phyloP scores from a whole-genome alignment of 2,888 invertebrate species.

The Marronus borbonicus region DNA sequence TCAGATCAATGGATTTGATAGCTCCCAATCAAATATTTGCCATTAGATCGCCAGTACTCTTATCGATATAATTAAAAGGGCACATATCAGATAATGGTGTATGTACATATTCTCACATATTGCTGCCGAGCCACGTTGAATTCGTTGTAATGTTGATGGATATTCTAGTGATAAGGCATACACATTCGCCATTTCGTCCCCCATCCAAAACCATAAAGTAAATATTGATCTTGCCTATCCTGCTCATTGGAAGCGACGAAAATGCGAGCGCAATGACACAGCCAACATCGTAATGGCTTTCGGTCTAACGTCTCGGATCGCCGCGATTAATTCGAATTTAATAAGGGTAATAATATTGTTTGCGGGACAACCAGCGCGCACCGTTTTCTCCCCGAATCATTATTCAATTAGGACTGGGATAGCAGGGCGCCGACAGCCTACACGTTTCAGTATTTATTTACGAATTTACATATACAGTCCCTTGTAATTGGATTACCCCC shows the following conservation, averaged over 20 bases:
- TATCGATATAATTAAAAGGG: too few relatives aligned
- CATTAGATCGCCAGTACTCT: too few relatives aligned
- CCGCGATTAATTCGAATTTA: constrained; percentile 41
- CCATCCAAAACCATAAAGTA: background rate
- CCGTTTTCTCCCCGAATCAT: constrained; percentile 10
- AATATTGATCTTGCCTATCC: background rate
- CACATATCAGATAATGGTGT: too few relatives aligned
- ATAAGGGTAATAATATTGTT: constrained; percentile 45
- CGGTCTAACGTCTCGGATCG: constrained; percentile 23
- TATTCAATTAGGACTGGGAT: constrained; percentile 24
- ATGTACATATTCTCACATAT: too few relatives aligned
- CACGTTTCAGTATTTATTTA: constrained; percentile 30
- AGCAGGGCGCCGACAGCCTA: background rate
- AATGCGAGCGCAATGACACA: constrained; percentile 17
- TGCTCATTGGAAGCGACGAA: background rate
- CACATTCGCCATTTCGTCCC: background rate
- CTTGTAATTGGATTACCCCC: too few relatives aligned
- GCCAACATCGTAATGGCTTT: constrained; percentile 24
- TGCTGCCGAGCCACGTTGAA: too few relatives aligned
- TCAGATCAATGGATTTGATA: too few relatives aligned
- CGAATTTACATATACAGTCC: constrained; percentile 17
- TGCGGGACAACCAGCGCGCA: constrained; percentile 18
- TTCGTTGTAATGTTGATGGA: too few relatives aligned
- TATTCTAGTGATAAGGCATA: too few relatives aligned
- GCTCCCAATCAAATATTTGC: too few relatives aligned